A percentile compares a stretch with the other conserved stretches of the same genome.
These are phyloP conservation scores for Chloroceryle inda DNA, from an alignment of 2,797 vertebrate genomes.

Conservation along the genomic window DNA sequence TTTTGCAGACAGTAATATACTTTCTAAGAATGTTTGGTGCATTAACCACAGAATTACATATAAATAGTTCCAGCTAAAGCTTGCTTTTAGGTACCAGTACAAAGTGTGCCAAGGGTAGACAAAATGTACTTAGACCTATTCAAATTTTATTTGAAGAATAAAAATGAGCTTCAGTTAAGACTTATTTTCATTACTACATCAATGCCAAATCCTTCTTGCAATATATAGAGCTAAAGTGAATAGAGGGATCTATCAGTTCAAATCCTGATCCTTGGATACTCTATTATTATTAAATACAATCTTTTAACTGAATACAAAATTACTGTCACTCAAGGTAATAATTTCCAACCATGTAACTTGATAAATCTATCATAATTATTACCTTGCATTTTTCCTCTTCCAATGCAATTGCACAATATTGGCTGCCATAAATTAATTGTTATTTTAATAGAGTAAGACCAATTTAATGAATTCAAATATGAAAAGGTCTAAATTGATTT, in stretches of 20 bases:
- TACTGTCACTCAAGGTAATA: conserved; percentile 58
- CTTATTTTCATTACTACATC: conserved; percentile 41
- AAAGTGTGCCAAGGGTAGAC: conserved; percentile 24
- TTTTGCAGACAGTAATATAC: conserved; percentile 26
- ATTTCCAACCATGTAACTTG: conserved; percentile 18
- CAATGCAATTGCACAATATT: conserved; percentile 21
- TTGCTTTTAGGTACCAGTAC: conserved; percentile 31
- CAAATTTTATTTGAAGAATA: conserved; percentile 49
- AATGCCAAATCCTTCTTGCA: conserved; percentile 51
- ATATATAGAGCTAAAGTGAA: conserved; percentile 7
- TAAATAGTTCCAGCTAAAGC: conserved; percentile 54
- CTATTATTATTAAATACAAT: conserved; percentile 46
- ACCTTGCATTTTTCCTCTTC: conserved; percentile 8
- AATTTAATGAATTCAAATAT: conserved; percentile 42
- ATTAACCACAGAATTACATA: conserved; percentile 44
- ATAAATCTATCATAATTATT: conserved; percentile 53
- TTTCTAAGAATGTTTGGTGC: conserved; percentile 48
- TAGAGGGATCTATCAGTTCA: conserved; percentile 31
- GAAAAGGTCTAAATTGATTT: conserved; percentile 55
- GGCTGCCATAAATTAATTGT: conserved; percentile 52
- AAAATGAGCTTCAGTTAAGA: conserved; percentile 38
- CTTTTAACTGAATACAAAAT: conserved; percentile 48
- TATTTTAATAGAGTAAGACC: conserved; percentile 55
- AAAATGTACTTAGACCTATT: conserved; percentile 46
- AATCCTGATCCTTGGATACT: conserved; percentile 38